Evolutionary conservation across 1,140 invertebrate genomes (phyloP).

Genomic region (Trichomalopsis sarcophagae): DNA sequence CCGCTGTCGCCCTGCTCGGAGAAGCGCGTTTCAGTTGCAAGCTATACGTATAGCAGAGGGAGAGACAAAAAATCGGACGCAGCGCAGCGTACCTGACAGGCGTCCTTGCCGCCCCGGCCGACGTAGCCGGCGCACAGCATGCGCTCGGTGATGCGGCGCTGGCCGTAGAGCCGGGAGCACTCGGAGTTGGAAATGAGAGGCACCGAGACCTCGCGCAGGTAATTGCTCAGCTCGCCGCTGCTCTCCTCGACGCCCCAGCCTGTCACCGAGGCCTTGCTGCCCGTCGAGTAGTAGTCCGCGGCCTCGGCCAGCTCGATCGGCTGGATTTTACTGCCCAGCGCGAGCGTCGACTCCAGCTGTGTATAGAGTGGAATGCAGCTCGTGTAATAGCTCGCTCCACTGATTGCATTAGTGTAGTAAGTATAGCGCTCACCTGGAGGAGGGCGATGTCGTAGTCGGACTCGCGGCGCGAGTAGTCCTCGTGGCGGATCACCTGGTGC

Average conservation of each 20-base stretch:
- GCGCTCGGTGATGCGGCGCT: slow-evolving; percentile 70
- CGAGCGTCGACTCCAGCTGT: slow-evolving; percentile 61
- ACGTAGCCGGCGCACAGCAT: slow-evolving; percentile 81
- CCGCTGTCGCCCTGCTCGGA: slow-evolving; percentile 76
- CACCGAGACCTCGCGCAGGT: slow-evolving; percentile 72
- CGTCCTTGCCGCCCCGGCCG: slow-evolving; percentile 77
- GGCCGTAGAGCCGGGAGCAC: slow-evolving; percentile 66
- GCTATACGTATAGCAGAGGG: background rate
- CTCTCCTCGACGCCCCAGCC: slow-evolving; percentile 75
- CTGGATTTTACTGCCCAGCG: slow-evolving; percentile 55
- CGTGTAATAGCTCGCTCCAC: background rate
- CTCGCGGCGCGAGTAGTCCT: slow-evolving; percentile 56
- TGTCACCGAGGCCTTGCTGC: slow-evolving; percentile 70
- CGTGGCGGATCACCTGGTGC: slow-evolving; percentile 58
- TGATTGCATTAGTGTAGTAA: background rate
- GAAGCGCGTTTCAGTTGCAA: background rate
- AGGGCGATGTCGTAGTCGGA: slow-evolving; percentile 63
- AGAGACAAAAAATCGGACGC: background rate
- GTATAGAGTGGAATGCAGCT: background rate
- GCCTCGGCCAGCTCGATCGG: slow-evolving; percentile 60
- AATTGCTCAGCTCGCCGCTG: slow-evolving; percentile 68
- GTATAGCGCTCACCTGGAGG: slow-evolving; percentile 56
- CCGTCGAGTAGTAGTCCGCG: slow-evolving; percentile 56
- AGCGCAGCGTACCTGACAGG: slow-evolving; percentile 65
- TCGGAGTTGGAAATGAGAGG: slow-evolving; percentile 66